Conservation (phyloP, 2,888 invertebrate genomes). For the Coenonympha arcania region DNA sequence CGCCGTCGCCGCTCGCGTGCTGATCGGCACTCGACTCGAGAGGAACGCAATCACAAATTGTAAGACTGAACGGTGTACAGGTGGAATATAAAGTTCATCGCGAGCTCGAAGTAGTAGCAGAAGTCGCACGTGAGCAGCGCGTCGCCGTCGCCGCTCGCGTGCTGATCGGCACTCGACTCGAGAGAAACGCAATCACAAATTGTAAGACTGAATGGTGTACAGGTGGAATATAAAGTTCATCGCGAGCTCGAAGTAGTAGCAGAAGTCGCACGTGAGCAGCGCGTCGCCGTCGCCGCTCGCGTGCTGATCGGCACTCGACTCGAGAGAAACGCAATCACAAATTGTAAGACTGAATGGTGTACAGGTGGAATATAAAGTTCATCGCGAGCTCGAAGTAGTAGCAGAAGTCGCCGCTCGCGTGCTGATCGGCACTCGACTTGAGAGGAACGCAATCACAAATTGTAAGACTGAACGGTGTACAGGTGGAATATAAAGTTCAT, state of each 20-base stretch:
- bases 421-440: too few species aligned
- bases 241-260: background rate
- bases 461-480: background rate
- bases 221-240: background rate
- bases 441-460: too few species aligned
- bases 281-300: background rate
- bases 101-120: background rate
- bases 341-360: background rate
- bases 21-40: too few species aligned
- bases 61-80: background rate
- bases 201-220: background rate
- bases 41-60: too few species aligned
- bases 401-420: background rate
- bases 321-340: too few species aligned
- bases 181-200: background rate
- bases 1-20: too few species aligned
- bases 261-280: background rate
- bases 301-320: too few species aligned
- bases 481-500: conserved; percentile 4
- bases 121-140: background rate
- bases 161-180: too few species aligned
- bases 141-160: background rate
- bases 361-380: background rate
- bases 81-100: background rate
- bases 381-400: background rate